phyloP scores from a whole-genome alignment of 2,113 vertebrate genomes.

The Psilopsiagon aurifrons region DNA sequence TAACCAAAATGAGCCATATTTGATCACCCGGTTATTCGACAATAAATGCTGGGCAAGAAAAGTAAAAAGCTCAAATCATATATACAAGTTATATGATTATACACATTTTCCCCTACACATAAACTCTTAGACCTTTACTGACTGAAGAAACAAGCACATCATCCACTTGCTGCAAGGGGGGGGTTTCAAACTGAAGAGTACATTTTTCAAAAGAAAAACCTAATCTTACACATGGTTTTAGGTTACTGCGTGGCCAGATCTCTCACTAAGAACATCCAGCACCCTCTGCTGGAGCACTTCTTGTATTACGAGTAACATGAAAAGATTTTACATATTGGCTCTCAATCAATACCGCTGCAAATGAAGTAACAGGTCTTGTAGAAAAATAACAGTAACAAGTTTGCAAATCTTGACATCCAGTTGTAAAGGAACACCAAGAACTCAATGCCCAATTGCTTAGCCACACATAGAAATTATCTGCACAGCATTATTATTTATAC shows the following conservation, averaged over 20 bases:
- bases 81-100: not conserved
- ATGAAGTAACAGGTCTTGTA: not conserved
- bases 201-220: not conserved
- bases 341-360: not conserved
- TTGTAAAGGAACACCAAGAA: not conserved
- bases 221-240: not conserved
- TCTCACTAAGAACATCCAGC: constrained; percentile 30
- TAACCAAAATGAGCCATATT: not conserved
- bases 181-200: not conserved
- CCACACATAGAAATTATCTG: not conserved
- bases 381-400: not conserved
- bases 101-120: not conserved
- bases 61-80: not conserved
- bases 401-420: not conserved
- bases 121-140: not conserved
- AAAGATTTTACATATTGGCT: not conserved
- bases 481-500: not conserved
- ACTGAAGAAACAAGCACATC: not conserved
- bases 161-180: not conserved
- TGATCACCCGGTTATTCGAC: not conserved
- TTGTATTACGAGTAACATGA: not conserved
- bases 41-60: not conserved
- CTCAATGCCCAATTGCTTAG: not conserved
- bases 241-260: not conserved
- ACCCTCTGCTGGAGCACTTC: constrained; percentile 62